Evolutionary conservation across 2,113 vertebrate species (phyloP), one percentile per base, ranked within the genome.

Genomic region (Pachyramphus minor): DNA sequence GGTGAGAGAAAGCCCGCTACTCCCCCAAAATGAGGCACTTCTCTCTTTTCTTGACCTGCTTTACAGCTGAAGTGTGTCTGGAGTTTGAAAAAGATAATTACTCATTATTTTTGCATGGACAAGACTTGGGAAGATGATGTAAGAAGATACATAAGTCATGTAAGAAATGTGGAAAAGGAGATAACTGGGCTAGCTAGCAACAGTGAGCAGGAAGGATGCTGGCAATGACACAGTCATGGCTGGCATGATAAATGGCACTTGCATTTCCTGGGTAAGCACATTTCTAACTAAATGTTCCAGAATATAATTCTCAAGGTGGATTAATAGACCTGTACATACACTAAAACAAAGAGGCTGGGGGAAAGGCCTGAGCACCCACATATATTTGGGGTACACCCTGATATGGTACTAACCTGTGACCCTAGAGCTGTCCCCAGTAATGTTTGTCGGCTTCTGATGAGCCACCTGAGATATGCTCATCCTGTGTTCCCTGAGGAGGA

Each of bases 91-190:
- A 72, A 84, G 31, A 28, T 63, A 50, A 67, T 78, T 90, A 44
- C 4, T 49, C 3, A 13, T 72, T 67, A 53, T 45, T 79, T 93
- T 69, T 77, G 27, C 33, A 58, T 44, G 72, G 50, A 78, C 37
- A 42, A 81, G 45, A 39, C n/a, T 88, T 72, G 14, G 23, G 42
- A 72, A 82, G 44, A 49, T 42, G 9, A 13, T 19, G 12, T 31
- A 62, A 66, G 60, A 62, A 47, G 68, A 25, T 39, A 66, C 0
- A 0, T 53, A 53, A 71, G 10, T 16, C 16, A 15, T 0, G 1
- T 89, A 53, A 82, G 52, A 52, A 30, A 60, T 0, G 0, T 63
- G 44, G 41, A 68, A 83, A 83, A 88, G 62, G 18, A 47, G 27
- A 23, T 2, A 8, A 28, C 33, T 2, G 1, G 11, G 11, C 16